phyloP scores from a whole-genome alignment of 2,113 vertebrate genomes.

The Willisornis vidua region DNA sequence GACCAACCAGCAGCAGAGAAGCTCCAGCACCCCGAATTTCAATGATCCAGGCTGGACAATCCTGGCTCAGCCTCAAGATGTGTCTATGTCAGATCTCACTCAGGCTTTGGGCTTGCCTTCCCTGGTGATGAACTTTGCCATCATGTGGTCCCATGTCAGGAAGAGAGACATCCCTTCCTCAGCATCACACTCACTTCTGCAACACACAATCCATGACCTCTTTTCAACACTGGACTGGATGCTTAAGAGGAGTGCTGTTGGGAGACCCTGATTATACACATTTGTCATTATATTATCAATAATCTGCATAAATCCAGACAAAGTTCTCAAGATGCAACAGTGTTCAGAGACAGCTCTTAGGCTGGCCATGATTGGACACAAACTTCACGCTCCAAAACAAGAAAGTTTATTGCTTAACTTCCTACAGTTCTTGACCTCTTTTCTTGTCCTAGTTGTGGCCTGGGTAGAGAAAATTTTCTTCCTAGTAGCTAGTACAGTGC shows the following conservation, averaged over 20 bases:
- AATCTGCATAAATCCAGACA: background rate
- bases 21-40: background rate
- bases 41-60: background rate
- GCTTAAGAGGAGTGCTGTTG: background rate
- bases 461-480: background rate
- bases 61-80: background rate
- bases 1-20: background rate
- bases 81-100: background rate
- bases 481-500: background rate
- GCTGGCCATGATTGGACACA: rapidly evolving
- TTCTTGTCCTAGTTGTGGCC: background rate
- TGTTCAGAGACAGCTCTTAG: background rate
- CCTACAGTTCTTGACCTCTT: background rate
- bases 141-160: rapidly evolving
- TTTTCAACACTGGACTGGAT: background rate
- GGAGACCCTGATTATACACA: background rate
- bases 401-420: background rate
- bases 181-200: background rate
- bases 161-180: background rate
- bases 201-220: background rate
- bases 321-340: background rate
- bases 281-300: background rate
- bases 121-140: background rate
- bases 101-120: background rate
- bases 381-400: background rate